Percentiles rank a stretch among this genome's conserved stretches.
These are phyloP conservation scores for Pelmatolapia mariae DNA, from an alignment of 2,113 vertebrate species.

Conservation along the genomic window DNA sequence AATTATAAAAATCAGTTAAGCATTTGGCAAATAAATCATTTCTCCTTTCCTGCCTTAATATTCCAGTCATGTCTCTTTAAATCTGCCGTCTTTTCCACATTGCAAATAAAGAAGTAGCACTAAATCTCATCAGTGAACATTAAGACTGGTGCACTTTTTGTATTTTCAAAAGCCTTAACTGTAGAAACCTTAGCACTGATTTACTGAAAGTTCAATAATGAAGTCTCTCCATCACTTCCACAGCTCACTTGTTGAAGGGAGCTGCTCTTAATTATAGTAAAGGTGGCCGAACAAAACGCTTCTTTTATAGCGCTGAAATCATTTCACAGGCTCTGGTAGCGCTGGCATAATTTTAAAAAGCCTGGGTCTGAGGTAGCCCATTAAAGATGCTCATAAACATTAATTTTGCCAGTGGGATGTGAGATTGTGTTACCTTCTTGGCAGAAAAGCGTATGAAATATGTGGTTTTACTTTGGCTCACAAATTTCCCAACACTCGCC, in stretches of 20 bases:
- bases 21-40: not conserved
- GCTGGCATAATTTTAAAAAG: constrained; percentile 84
- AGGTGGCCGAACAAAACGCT: constrained; percentile 54
- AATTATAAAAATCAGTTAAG: not conserved
- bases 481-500: constrained; percentile 54
- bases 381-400: constrained; percentile 93
- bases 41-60: not conserved
- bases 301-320: constrained; percentile 65
- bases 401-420: constrained; percentile 83
- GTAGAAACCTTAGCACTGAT: not conserved
- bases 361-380: constrained; percentile 80
- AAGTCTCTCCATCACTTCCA: constrained; percentile 34
- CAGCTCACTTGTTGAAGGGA: constrained; percentile 42
- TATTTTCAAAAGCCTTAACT: not conserved
- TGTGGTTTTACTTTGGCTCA: constrained; percentile 82
- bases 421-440: constrained; percentile 84
- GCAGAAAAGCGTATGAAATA: constrained; percentile 80
- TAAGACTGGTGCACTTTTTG: not conserved
- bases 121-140: not conserved
- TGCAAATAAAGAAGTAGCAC: not conserved
- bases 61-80: not conserved
- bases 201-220: constrained; percentile 28
- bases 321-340: constrained; percentile 62
- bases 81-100: not conserved
- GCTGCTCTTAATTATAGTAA: constrained; percentile 50